These are phyloP conservation scores for Rutilus rutilus DNA, from an alignment of 2,113 vertebrate genomes.

Conservation along the genomic window DNA sequence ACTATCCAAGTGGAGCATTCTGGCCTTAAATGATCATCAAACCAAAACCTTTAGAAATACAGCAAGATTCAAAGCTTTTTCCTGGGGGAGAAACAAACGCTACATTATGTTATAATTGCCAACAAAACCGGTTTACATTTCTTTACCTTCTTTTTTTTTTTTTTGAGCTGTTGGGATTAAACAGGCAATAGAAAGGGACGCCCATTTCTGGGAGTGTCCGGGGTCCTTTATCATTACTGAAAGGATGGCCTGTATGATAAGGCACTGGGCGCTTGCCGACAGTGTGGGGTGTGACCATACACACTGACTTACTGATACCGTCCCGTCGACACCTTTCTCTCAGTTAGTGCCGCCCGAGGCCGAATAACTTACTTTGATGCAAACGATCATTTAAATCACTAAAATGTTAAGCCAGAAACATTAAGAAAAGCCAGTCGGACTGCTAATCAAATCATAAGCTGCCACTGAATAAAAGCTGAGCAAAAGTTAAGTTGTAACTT, in stretches of 20 bases:
- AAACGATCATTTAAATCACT: background rate
- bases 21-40: background rate
- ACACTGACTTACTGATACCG: conserved; percentile 47
- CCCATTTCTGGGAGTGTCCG: conserved; percentile 59
- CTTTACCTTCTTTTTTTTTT: too few relatives aligned
- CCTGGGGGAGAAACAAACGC: conserved; percentile 4
- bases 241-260: conserved; percentile 59
- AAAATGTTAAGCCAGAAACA: background rate
- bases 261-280: conserved; percentile 45
- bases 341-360: conserved; percentile 17
- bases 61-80: conserved; percentile 4
- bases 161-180: background rate
- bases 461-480: background rate
- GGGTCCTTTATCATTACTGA: conserved; percentile 59
- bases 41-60: background rate
- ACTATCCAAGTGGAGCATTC: background rate
- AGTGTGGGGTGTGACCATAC: conserved; percentile 53
- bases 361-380: conserved; percentile 36
- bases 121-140: conserved; percentile 22
- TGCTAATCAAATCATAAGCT: background rate
- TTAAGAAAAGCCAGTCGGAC: background rate
- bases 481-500: background rate
- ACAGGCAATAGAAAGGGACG: conserved; percentile 33
- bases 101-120: background rate
- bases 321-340: background rate